Evolutionary conservation across 2,113 vertebrate species (phyloP).

Genomic region (Pungitius pungitius): DNA sequence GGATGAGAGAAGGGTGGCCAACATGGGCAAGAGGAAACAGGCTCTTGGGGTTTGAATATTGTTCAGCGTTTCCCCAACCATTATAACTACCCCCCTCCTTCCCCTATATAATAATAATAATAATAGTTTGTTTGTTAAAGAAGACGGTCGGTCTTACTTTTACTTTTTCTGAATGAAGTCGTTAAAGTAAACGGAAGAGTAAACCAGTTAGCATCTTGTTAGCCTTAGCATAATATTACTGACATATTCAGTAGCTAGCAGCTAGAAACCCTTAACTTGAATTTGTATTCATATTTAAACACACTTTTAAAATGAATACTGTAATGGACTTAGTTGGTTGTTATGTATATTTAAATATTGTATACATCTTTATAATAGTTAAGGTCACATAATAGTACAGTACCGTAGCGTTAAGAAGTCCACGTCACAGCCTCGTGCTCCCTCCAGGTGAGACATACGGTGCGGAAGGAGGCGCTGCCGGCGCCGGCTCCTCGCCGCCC

Average conservation of each 20-base stretch:
- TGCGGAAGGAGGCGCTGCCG: conserved; percentile 78
- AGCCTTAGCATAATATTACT: not conserved
- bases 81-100: too few species aligned
- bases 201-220: not conserved
- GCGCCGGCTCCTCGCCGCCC: conserved; percentile 56
- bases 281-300: too few species aligned
- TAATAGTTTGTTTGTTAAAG: too few species aligned
- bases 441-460: conserved; percentile 83
- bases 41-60: not conserved
- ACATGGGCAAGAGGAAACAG: not conserved
- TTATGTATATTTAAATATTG: not conserved
- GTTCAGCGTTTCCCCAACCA: too few species aligned
- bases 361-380: not conserved
- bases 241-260: too few species aligned
- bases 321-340: not conserved
- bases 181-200: not conserved
- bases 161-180: not conserved
- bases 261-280: too few species aligned
- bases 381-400: too few species aligned
- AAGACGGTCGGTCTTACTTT: not conserved
- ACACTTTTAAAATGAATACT: not conserved
- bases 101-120: too few species aligned
- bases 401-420: too few species aligned
- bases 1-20: not conserved
- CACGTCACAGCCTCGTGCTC: too few species aligned